Conservation (phyloP, 2,113 vertebrate genomes). For the Pyrgilauda ruficollis region DNA sequence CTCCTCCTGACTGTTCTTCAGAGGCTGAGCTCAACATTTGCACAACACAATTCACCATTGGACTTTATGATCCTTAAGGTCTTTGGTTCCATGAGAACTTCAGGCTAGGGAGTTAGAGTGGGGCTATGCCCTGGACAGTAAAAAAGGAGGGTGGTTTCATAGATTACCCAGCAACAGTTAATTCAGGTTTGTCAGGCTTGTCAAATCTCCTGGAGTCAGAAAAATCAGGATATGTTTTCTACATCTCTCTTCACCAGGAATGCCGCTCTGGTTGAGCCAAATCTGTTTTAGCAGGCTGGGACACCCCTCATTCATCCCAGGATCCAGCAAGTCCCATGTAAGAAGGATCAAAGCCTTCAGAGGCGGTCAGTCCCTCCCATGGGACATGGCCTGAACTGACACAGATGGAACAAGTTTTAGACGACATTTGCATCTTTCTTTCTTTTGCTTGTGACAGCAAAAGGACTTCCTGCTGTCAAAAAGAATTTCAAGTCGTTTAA, state of each 20-base stretch:
- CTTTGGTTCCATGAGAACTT: neutral
- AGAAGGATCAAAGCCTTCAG: neutral
- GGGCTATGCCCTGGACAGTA: neutral
- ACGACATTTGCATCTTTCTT: neutral
- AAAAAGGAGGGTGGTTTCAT: neutral
- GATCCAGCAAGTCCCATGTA: rapidly evolving
- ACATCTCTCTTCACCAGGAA: neutral
- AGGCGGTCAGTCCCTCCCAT: neutral
- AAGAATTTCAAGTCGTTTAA: neutral
- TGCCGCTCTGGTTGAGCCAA: neutral
- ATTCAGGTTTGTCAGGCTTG: neutral
- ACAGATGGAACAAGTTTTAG: neutral
- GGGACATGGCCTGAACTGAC: neutral
- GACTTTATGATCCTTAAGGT: neutral
- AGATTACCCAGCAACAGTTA: too few relatives aligned
- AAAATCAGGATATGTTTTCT: neutral
- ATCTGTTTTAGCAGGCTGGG: neutral
- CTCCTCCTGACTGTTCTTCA: neutral
- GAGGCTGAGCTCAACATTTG: neutral
- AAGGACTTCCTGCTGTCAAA: constrained; percentile 27
- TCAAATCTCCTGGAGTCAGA: neutral
- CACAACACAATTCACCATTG: rapidly evolving
- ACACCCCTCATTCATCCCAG: neutral
- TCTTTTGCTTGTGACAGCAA: neutral
- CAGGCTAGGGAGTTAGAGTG: neutral